phyloP scores from a whole-genome alignment of 2,888 invertebrate genomes.

The Drosophila recens region DNA sequence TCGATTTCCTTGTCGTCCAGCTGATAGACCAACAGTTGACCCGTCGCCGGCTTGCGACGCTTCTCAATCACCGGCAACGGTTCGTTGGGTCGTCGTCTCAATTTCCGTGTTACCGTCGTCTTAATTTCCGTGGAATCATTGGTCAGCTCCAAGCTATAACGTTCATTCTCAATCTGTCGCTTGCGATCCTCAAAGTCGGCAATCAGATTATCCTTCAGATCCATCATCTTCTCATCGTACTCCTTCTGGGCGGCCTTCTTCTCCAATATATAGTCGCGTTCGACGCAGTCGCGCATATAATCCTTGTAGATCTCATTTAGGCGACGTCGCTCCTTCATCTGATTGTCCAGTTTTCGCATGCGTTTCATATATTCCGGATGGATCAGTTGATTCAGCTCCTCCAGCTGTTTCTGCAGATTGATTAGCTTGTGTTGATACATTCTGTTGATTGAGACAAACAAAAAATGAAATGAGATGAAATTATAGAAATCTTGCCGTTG shows the following conservation, averaged over 20 bases:
- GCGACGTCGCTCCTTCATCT: slow-evolving; percentile 92
- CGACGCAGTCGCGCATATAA: slow-evolving; percentile 93
- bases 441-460: slow-evolving; percentile 85
- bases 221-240: slow-evolving; percentile 96
- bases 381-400: slow-evolving; percentile 93
- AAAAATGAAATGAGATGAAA: slow-evolving; percentile 35
- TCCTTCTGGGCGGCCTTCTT: slow-evolving; percentile 95
- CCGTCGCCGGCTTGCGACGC: slow-evolving; percentile 92
- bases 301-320: slow-evolving; percentile 92
- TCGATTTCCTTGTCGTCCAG: slow-evolving; percentile 96
- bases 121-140: slow-evolving; percentile 96
- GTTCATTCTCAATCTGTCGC: slow-evolving; percentile 94
- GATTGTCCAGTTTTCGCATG: slow-evolving; percentile 92
- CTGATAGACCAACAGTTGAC: slow-evolving; percentile 93
- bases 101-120: slow-evolving; percentile 97
- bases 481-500: not conserved
- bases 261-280: slow-evolving; percentile 94
- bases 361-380: slow-evolving; percentile 94
- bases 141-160: slow-evolving; percentile 94
- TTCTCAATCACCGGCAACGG: slow-evolving; percentile 95
- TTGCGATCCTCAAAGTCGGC: slow-evolving; percentile 97
- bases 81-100: slow-evolving; percentile 96
- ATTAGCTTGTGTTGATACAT: slow-evolving; percentile 96
- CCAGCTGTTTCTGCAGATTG: slow-evolving; percentile 94
- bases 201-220: slow-evolving; percentile 94